Evolutionary conservation across 2,888 invertebrate genomes (phyloP), one percentile per base, ranked within the genome.

Genomic region (Phalera bucephala): DNA sequence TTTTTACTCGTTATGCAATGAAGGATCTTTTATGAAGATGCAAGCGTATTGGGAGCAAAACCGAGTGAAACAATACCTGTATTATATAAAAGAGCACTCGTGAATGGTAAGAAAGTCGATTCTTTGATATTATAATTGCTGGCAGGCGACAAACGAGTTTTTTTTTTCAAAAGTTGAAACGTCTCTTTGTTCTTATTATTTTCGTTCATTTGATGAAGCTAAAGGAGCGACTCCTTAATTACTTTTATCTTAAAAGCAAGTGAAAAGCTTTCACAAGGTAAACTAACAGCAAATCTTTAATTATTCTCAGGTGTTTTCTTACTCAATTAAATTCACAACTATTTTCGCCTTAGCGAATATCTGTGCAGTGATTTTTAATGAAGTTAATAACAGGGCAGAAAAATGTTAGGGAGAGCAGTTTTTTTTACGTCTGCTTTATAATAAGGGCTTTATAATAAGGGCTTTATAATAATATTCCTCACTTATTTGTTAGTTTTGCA

Each of bases 171-270:
- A 69, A 63, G 54, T 66, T 58, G 45, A 67, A 69, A 55, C 47
- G 42, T 47, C 62, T 63, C 64, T 68, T 73, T 76, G 67, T 71
- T 69, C 64, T 63, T 48, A 40, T 53, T 49, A 52, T 65, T 73
- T 68, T 53, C 62, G 64, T 66, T 45, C 51, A 46, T 49, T 46
- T 44, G 36, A 53, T 62, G 51, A 52, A 58, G 43, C 9, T 28
- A 9, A 48, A 40, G 42, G 31, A 35, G 27, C 22, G 21, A 40
- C 45, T 52, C 31, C 31, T 23, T 45, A 12, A 9, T 33, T 35
- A 41, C 21, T 33, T 33, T 17, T 20, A 11, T 27, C 26, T 37
- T 40, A 11, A 37, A 17, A 35, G 38, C 13, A 13, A 12, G 1
- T 26, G 13, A 26, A 11, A 25, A 25, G 8, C 26, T 7, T 26